Conservation (phyloP, 23 tunicate genomes). For the Phallusia fumigata region DNA sequence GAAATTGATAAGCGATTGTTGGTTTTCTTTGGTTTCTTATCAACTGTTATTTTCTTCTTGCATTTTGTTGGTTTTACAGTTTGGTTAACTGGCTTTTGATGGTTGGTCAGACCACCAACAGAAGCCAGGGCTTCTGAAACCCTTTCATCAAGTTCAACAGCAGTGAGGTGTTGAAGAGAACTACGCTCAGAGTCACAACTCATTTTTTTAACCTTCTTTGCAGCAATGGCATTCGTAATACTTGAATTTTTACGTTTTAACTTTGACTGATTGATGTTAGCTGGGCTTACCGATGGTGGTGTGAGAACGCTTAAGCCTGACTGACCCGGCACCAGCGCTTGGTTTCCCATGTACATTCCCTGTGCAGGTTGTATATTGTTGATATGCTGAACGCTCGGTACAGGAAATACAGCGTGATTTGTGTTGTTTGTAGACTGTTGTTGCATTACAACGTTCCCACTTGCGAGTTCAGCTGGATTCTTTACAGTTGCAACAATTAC, state of each 20-base stretch:
- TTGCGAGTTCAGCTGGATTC: constrained; percentile 22
- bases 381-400: not conserved
- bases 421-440: too few species aligned
- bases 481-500: constrained; percentile 61
- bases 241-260: constrained; percentile 24
- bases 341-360: not conserved
- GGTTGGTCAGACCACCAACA: constrained; percentile 7
- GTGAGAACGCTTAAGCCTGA: not conserved
- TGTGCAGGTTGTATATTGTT: not conserved
- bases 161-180: constrained; percentile 32
- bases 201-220: constrained; percentile 1
- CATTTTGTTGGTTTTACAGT: not conserved
- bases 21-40: not conserved
- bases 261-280: not conserved
- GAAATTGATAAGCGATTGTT: not conserved
- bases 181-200: not conserved
- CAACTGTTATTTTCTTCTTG: not conserved
- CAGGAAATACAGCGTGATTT: not conserved
- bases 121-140: constrained; percentile 36
- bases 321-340: not conserved
- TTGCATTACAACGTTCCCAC: not conserved
- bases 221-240: not conserved
- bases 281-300: not conserved
- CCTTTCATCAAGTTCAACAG: constrained; percentile 28
- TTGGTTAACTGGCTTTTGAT: not conserved